Conservation (phyloP, 2,888 invertebrate genomes). For the Buathra laborator region DNA sequence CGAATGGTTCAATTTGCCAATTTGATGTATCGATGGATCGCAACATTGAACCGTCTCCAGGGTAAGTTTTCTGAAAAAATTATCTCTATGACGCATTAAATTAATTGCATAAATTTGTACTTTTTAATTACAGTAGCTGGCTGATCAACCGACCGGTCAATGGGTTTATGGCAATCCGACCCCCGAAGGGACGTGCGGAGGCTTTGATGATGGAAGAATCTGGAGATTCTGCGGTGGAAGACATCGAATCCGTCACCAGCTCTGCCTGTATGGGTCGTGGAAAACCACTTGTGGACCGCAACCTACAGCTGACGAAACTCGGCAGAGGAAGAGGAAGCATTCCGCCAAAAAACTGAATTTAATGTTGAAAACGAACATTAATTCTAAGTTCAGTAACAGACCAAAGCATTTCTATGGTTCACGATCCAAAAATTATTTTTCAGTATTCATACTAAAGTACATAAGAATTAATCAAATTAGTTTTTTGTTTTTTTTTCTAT, state of each 20-base stretch:
- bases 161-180: neutral
- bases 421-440: neutral
- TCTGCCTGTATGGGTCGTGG: conserved; percentile 63
- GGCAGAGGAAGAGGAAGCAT: conserved; percentile 53
- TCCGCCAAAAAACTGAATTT: neutral
- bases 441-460: neutral
- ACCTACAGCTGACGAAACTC: conserved; percentile 8
- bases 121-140: neutral
- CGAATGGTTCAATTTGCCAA: neutral
- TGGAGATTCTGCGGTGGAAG: conserved; percentile 59
- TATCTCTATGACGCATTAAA: neutral
- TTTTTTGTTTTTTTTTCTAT: neutral
- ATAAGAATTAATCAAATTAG: neutral
- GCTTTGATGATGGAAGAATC: conserved; percentile 61
- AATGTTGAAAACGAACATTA: neutral
- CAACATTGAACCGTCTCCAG: neutral
- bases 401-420: conserved; percentile 12
- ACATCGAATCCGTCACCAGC: conserved; percentile 67
- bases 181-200: conserved; percentile 57
- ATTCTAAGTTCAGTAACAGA: conserved; percentile 1
- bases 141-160: neutral
- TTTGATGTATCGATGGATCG: neutral
- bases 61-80: neutral
- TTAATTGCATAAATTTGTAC: neutral
- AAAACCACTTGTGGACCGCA: conserved; percentile 19